phyloP scores from a whole-genome alignment of 2,113 vertebrate genomes.

The Mola mola region DNA sequence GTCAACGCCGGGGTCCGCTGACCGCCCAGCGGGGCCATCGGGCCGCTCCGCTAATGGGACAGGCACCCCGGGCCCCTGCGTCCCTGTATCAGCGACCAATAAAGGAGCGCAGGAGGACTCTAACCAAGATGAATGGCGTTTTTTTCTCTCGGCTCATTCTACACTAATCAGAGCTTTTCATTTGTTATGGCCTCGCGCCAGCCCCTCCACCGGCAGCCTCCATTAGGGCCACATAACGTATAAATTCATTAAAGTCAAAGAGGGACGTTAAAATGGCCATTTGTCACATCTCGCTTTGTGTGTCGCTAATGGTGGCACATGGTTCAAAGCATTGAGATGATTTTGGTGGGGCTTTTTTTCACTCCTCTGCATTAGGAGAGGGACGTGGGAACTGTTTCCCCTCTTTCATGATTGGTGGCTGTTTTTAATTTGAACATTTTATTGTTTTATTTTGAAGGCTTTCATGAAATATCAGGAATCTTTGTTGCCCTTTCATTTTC shows the following conservation, averaged over 20 bases:
- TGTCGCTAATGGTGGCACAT: constrained; percentile 83
- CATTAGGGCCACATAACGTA: constrained; percentile 80
- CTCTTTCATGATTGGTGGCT: background rate
- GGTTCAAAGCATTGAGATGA: constrained; percentile 79
- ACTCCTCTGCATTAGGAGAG: constrained; percentile 23
- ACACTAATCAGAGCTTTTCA: constrained; percentile 85
- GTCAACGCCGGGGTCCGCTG: constrained; percentile 70
- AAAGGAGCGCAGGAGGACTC: constrained; percentile 84
- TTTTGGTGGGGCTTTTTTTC: constrained; percentile 48
- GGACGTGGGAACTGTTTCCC: constrained; percentile 62
- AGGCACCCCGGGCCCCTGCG: constrained; percentile 65
- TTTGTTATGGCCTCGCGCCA: constrained; percentile 75
- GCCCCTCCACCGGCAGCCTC: constrained; percentile 72
- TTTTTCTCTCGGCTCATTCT: constrained; percentile 80
- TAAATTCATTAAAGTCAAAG: constrained; percentile 88
- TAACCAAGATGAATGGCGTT: constrained; percentile 84
- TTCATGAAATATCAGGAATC: background rate
- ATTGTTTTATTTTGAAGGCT: background rate
- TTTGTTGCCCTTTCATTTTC: no score
- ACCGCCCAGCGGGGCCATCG: constrained; percentile 72
- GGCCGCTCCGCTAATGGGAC: constrained; percentile 75
- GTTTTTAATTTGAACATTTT: background rate
- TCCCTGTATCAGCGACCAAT: constrained; percentile 79
- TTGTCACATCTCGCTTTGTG: constrained; percentile 82
- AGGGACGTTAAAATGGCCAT: constrained; percentile 81